Base-by-base conservation (phyloP, 2,888 invertebrate species). In the Halocaridina rubra region DNA sequence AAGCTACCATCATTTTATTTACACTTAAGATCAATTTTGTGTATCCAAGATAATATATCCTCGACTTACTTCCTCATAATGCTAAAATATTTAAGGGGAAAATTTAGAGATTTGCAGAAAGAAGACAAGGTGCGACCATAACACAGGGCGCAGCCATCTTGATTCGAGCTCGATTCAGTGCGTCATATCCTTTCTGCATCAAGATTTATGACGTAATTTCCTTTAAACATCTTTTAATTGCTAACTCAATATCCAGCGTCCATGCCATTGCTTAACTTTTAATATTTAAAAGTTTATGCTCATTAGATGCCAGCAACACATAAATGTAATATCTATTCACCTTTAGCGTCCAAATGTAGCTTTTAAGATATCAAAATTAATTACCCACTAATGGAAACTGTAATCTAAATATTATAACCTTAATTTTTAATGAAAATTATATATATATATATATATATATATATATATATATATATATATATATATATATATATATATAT, bases 71-170 rank as follows among this genome's bases (percentile, higher is more conserved):
- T 82, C 77, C 82, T 82, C 82, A 82, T 82, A 32, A 19, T 78
- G 78, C n/a, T n/a, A n/a, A n/a, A 22, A 39, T 46, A 33, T 57
- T 13, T 29, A 24, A 10, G 32, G 33, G n/a, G 46, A 57, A 59
- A 8, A 7, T 19, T 8, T 10, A 13, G 32, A 3, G 61, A 30
- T 33, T 32, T 19, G n/a, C n/a, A n/a, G 61, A 78, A 39, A 61
- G 29, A 24, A 71, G 27, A 67, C 74, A 57, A 59, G 27, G 69
- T 82, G 76, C 71, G 72, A 32, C 24, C 53, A 82, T 39, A 69
- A 84, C 77, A 84, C 82, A 84, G 82, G 82, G 78, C 78, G 82
- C 82, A 71, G 82, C 82, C 82, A 84, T 84, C 72, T 59, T 82
- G 82, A 53, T 32, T 13, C n/a, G n/a, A 57, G 61, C 61, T 29